Conservation (phyloP, 1,140 invertebrate genomes). For the Ruditapes philippinarum region DNA sequence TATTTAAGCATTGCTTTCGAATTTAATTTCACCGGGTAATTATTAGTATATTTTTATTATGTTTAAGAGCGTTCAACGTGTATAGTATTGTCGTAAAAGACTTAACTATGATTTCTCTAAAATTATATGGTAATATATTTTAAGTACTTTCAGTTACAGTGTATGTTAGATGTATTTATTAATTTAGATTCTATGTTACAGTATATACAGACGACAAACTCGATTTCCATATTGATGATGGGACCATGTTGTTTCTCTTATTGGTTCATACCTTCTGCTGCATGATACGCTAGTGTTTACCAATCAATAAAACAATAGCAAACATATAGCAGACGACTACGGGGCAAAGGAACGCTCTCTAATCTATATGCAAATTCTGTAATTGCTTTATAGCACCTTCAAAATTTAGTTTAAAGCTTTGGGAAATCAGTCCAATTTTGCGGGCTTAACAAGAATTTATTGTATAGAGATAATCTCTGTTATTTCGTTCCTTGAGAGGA, state of each 20-base stretch:
- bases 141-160: too few relatives aligned
- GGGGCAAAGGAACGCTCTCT: not conserved
- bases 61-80: too few relatives aligned
- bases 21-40: too few relatives aligned
- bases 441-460: conserved; percentile 21
- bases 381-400: conserved; percentile 52
- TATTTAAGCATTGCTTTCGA: too few relatives aligned
- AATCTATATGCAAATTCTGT: conserved; percentile 61
- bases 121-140: too few relatives aligned
- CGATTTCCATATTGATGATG: conserved; percentile 50
- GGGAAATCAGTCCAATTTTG: conserved; percentile 26
- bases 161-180: too few relatives aligned
- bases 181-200: too few relatives aligned
- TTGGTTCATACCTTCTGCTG: not conserved
- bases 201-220: not conserved
- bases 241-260: not conserved
- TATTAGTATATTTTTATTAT: too few relatives aligned
- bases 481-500: not conserved
- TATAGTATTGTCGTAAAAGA: too few relatives aligned
- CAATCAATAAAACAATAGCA: conserved; percentile 25
- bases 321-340: not conserved
- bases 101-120: too few relatives aligned
- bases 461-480: not conserved
- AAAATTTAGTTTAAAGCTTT: conserved; percentile 31
- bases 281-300: not conserved